These are phyloP conservation scores for Anthopleura sola DNA, from an alignment of 64 coral and sea anemone species.

Conservation along the genomic window DNA sequence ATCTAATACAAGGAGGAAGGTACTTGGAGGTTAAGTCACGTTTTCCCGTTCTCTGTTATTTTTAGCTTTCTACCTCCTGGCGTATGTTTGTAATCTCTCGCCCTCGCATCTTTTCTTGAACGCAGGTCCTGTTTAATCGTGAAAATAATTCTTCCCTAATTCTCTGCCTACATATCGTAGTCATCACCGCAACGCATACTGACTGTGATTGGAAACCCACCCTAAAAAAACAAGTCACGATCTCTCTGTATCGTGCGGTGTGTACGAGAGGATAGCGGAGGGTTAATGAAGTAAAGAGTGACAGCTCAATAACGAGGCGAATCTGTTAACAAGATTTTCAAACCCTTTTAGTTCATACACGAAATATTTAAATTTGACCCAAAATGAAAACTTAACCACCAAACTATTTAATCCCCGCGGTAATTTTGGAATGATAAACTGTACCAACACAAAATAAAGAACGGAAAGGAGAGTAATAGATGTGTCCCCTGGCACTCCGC, in stretches of 20 bases:
- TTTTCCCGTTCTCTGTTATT: not conserved
- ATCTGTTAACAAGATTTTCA: not conserved
- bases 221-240: not conserved
- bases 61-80: not conserved
- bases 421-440: not conserved
- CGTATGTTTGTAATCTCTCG: not conserved
- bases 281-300: not conserved
- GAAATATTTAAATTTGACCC: not conserved
- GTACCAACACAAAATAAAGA: not conserved
- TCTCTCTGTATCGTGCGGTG: not conserved
- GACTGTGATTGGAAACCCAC: not conserved
- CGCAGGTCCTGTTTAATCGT: conserved; percentile 31
- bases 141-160: not conserved
- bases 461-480: conserved; percentile 9
- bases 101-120: conserved; percentile 33
- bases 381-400: not conserved
- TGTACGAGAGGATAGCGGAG: not conserved
- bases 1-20: not conserved
- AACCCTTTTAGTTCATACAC: not conserved
- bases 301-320: not conserved
- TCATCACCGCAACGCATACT: not conserved
- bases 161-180: not conserved
- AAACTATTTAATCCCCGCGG: conserved; percentile 8
- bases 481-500: not conserved
- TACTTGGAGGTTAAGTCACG: conserved; percentile 14